Base-by-base conservation (phyloP, 2,113 vertebrate genomes). In the Phylloscopus trochiloides region DNA sequence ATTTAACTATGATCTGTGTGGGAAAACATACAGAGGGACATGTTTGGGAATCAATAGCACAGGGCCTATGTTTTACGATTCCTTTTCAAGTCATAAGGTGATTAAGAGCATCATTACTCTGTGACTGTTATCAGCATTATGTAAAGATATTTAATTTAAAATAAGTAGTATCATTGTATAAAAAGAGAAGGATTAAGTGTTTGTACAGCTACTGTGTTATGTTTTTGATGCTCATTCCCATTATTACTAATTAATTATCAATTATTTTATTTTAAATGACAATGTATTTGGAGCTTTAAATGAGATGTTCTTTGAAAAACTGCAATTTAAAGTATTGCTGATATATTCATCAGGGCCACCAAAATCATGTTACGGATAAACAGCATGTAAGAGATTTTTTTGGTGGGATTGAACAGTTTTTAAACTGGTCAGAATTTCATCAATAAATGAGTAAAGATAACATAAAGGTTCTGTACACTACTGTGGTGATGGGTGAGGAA, bases 211-310 rank as follows among this genome's bases (percentile, higher is more conserved):
- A 19, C 5, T 59, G 14, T 47, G 31, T 38, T 54, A 17, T 12
- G 25, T 34, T 65, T 71, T 75, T 58, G 26, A 8, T 67, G 24
- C 18, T 82, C 61, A 29, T 82, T 82, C 7, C 24, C 20, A n/a
- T 40, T 88, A 82, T 67, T 72, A 79, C 48, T 85, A 59, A 63
- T 20, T 61, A 94, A 90, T 57, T 54, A 57, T 74, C 6, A 61
- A 71, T 61, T 90, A 4, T 32, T 96, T 96, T 86, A 48, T 85
- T 90, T 91, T 86, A 85, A 86, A 79, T 89, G 47, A 48, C 51
- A 82, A 68, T n/a, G 29, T 87, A 76, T 51, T 9, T 52, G 42
- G 86, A 88, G 87, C 32, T 81, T 55, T 74, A 95, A 95, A 67
- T 63, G 71, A 76, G 10, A 26, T 32, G 29, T 57, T 43, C 51